Conservation (phyloP, 2,888 invertebrate species). For the Patella depressa region DNA sequence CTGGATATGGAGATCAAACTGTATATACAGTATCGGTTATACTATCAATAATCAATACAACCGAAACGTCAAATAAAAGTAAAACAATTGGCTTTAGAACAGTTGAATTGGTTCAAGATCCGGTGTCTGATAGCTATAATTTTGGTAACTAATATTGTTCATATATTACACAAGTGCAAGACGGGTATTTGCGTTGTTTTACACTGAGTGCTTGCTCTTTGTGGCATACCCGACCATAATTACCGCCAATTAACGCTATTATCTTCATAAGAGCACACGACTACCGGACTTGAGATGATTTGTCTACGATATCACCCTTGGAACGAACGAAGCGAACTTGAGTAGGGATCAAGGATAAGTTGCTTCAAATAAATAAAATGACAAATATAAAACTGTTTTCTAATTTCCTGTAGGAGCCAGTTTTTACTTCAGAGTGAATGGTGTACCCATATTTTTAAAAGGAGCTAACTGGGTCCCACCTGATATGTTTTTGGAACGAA, state of each 20-base stretch:
- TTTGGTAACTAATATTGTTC: neutral
- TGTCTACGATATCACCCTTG: too few relatives aligned
- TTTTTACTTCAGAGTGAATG: slow-evolving; percentile 91
- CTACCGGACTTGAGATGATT: too few relatives aligned
- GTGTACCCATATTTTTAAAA: slow-evolving; percentile 89
- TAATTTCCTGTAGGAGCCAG: slow-evolving; percentile 73
- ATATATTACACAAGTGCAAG: too few relatives aligned
- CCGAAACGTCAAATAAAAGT: neutral
- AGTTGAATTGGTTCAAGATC: neutral
- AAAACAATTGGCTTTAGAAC: slow-evolving; percentile 1
- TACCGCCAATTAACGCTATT: too few relatives aligned
- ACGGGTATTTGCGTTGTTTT: too few relatives aligned
- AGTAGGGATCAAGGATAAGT: too few relatives aligned
- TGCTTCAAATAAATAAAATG: too few relatives aligned
- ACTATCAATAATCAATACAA: neutral
- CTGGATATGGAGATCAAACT: neutral
- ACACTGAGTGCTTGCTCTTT: too few relatives aligned
- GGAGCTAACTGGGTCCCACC: slow-evolving; percentile 95
- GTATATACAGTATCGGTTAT: neutral
- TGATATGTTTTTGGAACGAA: slow-evolving; percentile 84
- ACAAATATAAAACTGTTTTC: neutral
- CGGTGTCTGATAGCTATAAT: neutral
- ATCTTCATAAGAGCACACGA: too few relatives aligned
- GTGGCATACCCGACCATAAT: neutral
- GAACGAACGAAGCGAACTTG: too few relatives aligned